Evolutionary conservation across 2,797 vertebrate genomes (phyloP).

Genomic region (Coilia nasus): DNA sequence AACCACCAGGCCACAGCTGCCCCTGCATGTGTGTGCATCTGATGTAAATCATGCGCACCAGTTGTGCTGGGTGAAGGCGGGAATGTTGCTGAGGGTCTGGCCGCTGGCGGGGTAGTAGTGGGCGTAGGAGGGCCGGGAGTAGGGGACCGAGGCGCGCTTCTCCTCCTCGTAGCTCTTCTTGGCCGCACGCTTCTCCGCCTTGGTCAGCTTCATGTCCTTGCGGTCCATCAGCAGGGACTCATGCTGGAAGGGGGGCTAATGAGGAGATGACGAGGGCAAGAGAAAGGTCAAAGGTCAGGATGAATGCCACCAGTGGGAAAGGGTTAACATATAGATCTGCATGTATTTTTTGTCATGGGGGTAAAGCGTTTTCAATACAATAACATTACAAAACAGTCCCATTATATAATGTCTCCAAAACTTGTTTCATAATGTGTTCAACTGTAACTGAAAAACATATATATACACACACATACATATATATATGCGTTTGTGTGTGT

Average conservation of each 20-base stretch:
- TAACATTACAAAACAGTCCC: too few species aligned
- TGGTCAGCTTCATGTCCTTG: conserved; percentile 96
- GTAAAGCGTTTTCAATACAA: too few species aligned
- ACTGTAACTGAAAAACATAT: too few species aligned
- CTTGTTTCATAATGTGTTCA: too few species aligned
- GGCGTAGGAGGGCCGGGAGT: conserved; percentile 93
- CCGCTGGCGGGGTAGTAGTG: conserved; percentile 96
- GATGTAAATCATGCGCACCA: conserved; percentile 78
- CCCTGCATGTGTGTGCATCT: background rate
- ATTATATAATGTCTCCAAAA: too few species aligned
- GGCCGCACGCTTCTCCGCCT: conserved; percentile 97
- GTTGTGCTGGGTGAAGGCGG: conserved; percentile 93
- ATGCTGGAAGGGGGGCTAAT: conserved; percentile 93
- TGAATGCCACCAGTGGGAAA: background rate
- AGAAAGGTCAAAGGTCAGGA: background rate
- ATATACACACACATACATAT: background rate
- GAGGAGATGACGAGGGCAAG: conserved; percentile 13
- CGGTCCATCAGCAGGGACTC: conserved; percentile 96
- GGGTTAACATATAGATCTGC: too few species aligned
- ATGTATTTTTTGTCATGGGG: too few species aligned
- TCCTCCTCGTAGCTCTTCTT: conserved; percentile 99
- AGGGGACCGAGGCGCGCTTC: conserved; percentile 94
- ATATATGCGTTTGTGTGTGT: background rate
- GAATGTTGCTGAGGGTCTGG: conserved; percentile 88
- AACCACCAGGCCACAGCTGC: too few species aligned